Conservation (phyloP, 2,113 vertebrate species). For the Gymnorhina tibicen region DNA sequence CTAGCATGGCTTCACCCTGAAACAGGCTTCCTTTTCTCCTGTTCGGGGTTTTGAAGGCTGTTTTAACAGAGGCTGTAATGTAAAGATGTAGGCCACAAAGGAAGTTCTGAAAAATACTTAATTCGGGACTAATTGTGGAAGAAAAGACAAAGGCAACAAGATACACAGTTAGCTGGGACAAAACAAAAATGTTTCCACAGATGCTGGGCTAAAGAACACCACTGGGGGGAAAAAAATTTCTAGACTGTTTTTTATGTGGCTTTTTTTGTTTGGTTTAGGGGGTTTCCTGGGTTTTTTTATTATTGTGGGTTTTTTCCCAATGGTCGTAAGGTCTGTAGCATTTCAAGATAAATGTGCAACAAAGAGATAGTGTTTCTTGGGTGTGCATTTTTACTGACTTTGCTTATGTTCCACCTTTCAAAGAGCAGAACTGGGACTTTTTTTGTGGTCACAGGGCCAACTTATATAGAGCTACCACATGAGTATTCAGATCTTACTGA, state of each 20-base stretch:
- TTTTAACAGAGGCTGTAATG: neutral
- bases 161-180: neutral
- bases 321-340: neutral
- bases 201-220: neutral
- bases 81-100: neutral
- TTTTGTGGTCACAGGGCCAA: neutral
- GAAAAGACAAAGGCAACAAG: fast-evolving
- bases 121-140: neutral
- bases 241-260: fast-evolving
- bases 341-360: neutral
- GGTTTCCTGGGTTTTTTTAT: neutral
- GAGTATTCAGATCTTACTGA: neutral
- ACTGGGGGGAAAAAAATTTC: neutral
- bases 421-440: neutral
- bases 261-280: neutral
- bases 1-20: neutral
- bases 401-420: neutral
- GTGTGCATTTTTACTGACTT: neutral
- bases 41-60: neutral
- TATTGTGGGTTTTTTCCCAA: neutral
- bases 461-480: neutral
- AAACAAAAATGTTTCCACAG: neutral
- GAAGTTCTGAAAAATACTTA: neutral
- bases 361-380: neutral
- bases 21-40: neutral